Conservation (phyloP, 37 sponge, comb jelly and placozoan species). For the Ephydatia muelleri region DNA sequence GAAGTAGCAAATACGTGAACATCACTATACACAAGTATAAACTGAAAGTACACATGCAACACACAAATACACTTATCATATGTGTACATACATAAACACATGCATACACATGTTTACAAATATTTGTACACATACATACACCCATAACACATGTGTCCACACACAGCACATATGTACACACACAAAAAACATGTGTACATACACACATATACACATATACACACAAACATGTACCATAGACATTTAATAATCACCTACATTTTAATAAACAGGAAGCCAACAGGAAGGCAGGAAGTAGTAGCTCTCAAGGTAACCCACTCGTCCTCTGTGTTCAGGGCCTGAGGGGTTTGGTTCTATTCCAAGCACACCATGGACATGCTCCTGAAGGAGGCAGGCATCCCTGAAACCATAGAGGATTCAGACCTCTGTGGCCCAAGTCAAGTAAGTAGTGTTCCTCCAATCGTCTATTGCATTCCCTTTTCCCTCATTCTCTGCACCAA, state of each 20-base stretch:
- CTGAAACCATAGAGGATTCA: conserved; percentile 6
- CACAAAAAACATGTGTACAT: not conserved
- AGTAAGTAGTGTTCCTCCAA: conserved; percentile 15
- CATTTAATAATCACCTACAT: not conserved
- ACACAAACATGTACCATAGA: no score
- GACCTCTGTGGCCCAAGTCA: conserved; percentile 67
- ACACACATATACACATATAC: not conserved
- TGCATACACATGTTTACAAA: not conserved
- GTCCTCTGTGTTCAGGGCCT: no score
- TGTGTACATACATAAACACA: not conserved
- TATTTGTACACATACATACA: not conserved
- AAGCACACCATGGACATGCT: conserved; percentile 78
- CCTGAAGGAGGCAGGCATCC: conserved; percentile 78
- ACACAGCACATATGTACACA: not conserved
- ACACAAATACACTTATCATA: no score
- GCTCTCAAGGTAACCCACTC: conserved; percentile 70
- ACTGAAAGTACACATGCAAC: no score
- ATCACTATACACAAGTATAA: not conserved
- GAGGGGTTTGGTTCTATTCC: not conserved
- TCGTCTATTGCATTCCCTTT: no score
- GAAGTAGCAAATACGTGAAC: not conserved
- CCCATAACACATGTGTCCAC: not conserved
- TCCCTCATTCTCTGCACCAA: not conserved
- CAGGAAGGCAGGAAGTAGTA: conserved; percentile 82
- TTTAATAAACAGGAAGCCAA: conserved; percentile 53